Percentiles rank a stretch among this genome's conserved stretches.
These are phyloP conservation scores for Prosopocoilus inquinatus DNA, from an alignment of 2,888 invertebrate species.

Conservation along the genomic window DNA sequence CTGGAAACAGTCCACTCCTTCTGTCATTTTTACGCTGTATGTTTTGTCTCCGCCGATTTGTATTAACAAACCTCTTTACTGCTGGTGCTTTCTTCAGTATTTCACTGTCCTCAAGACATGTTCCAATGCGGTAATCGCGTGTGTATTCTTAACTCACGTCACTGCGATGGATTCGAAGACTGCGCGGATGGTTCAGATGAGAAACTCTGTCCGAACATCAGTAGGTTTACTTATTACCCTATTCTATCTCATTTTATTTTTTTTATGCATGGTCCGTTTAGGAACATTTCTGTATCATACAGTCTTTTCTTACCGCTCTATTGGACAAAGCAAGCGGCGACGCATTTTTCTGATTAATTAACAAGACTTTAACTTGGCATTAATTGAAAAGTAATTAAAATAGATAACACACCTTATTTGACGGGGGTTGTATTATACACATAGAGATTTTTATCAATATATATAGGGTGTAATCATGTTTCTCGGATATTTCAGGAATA, in stretches of 20 bases:
- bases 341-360: too few species aligned
- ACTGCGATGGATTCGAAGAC: conserved; percentile 62
- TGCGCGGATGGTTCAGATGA: conserved; percentile 66
- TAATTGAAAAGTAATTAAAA: too few species aligned
- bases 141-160: conserved; percentile 55
- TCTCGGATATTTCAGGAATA: too few species aligned
- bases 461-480: too few species aligned
- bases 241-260: background rate
- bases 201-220: conserved; percentile 27
- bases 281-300: background rate
- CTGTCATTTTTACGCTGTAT: background rate
- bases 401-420: too few species aligned
- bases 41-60: background rate
- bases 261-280: background rate
- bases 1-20: background rate
- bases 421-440: too few species aligned
- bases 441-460: too few species aligned
- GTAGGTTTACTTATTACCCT: background rate
- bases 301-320: too few species aligned
- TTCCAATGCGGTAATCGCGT: conserved; percentile 55
- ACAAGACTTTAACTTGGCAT: too few species aligned
- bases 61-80: background rate
- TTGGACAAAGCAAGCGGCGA: too few species aligned
- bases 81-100: conserved; percentile 8
- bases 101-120: conserved; percentile 51